Conservation (phyloP, 2,113 vertebrate genomes). For the Protomyctophum bolini region DNA sequence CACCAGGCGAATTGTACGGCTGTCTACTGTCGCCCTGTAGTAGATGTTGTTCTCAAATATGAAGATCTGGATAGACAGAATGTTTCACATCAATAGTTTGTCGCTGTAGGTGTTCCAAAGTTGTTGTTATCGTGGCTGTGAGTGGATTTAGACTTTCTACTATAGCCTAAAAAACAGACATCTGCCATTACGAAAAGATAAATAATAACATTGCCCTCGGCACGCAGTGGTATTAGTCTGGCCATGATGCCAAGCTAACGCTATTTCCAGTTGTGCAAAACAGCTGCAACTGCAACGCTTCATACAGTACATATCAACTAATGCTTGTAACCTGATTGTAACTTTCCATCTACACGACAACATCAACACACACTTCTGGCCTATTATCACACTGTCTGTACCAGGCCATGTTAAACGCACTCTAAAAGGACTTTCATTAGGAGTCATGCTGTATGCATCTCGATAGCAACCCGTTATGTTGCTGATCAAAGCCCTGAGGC, state of each 20-base stretch:
- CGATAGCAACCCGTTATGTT: constrained; percentile 23
- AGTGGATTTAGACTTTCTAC: too few relatives aligned
- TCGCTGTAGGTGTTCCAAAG: not conserved
- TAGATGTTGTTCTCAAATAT: constrained; percentile 99
- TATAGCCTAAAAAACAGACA: too few relatives aligned
- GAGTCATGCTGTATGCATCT: constrained; percentile 25
- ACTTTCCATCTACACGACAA: not conserved
- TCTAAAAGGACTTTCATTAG: constrained; percentile 43
- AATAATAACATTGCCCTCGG: too few relatives aligned
- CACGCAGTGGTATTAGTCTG: too few relatives aligned
- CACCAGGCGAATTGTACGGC: constrained; percentile 91
- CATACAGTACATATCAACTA: too few relatives aligned
- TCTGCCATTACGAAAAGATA: too few relatives aligned
- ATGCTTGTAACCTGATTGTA: too few relatives aligned
- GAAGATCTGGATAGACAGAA: constrained; percentile 84
- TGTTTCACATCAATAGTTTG: not conserved
- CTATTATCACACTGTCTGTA: constrained; percentile 26
- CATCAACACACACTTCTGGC: not conserved
- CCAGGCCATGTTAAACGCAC: constrained; percentile 19
- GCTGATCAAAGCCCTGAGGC: constrained; percentile 27
- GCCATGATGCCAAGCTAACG: not conserved
- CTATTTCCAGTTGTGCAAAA: not conserved
- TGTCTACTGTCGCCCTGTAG: constrained; percentile 89
- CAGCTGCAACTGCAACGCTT: too few relatives aligned
- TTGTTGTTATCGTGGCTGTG: not conserved